Percentiles rank a stretch among this genome's conserved stretches.
Evolutionary conservation across 2,888 invertebrate species (phyloP).

Genomic region (Acanthosepion lycidas): DNA sequence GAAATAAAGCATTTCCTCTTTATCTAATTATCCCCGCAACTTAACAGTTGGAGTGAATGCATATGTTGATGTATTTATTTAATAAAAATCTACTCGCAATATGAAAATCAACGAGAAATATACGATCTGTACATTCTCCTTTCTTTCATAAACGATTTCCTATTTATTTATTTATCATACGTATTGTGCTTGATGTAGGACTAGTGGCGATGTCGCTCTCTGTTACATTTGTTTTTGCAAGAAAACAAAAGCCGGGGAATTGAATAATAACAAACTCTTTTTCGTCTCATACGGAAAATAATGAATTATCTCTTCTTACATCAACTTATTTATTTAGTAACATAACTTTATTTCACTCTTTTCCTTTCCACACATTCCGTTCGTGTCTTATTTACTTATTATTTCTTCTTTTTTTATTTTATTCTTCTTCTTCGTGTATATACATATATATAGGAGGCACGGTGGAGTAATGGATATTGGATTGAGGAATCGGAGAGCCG

Average conservation of each 20-base stretch:
- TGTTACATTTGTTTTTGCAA: neutral
- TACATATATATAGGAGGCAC: no score
- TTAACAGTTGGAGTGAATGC: no score
- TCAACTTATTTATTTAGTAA: neutral
- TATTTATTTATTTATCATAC: slow-evolving; percentile 13
- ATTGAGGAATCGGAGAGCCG: no score
- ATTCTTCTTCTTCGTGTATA: neutral
- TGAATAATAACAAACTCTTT: neutral
- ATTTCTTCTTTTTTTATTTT: neutral
- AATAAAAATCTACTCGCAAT: no score
- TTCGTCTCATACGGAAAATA: neutral
- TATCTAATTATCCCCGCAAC: no score
- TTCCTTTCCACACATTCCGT: neutral
- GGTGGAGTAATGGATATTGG: no score
- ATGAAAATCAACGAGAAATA: neutral
- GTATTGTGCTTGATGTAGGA: neutral
- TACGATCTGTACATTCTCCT: neutral
- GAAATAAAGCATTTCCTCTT: no score
- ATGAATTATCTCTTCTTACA: neutral
- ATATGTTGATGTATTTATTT: no score
- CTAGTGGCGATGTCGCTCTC: neutral
- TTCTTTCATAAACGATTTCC: neutral
- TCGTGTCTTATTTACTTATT: neutral
- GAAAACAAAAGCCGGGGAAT: neutral
- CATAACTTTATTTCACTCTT: neutral